Evolutionary conservation across 2,797 vertebrate genomes (phyloP).

Genomic region (Melanogrammus aeglefinus): DNA sequence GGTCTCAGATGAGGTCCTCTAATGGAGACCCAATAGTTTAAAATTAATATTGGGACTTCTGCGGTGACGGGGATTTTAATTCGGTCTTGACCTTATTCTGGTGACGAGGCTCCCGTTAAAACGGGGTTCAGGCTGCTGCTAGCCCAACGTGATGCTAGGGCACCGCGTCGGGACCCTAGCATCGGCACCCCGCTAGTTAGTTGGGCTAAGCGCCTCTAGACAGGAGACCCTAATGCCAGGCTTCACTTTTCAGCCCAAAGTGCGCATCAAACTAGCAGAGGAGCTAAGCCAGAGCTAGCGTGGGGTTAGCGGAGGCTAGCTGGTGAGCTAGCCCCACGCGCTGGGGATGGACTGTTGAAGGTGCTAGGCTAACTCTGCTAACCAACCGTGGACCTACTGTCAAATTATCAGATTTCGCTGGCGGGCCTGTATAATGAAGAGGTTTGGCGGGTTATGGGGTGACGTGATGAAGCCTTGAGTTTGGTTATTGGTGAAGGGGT

Average conservation of each 20-base stretch:
- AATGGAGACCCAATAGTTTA: too few relatives aligned
- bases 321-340: neutral
- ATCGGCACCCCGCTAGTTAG: too few relatives aligned
- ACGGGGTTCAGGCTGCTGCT: neutral
- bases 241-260: constrained; percentile 32
- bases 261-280: constrained; percentile 54
- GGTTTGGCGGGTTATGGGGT: neutral
- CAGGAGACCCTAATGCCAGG: constrained; percentile 32
- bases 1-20: too few relatives aligned
- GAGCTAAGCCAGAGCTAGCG: constrained; percentile 45
- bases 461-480: too few relatives aligned
- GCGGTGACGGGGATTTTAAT: too few relatives aligned
- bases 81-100: neutral
- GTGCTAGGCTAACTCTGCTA: neutral
- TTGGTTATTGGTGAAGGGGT: too few relatives aligned
- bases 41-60: too few relatives aligned
- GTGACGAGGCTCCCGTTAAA: neutral
- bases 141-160: neutral
- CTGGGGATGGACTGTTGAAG: neutral
- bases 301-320: constrained; percentile 8
- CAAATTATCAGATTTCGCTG: neutral
- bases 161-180: constrained; percentile 28
- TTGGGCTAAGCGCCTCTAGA: constrained; percentile 10
- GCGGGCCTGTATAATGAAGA: neutral
- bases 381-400: neutral